Evolutionary conservation across 2,797 vertebrate species (phyloP).

Genomic region (Sciaenops ocellatus): DNA sequence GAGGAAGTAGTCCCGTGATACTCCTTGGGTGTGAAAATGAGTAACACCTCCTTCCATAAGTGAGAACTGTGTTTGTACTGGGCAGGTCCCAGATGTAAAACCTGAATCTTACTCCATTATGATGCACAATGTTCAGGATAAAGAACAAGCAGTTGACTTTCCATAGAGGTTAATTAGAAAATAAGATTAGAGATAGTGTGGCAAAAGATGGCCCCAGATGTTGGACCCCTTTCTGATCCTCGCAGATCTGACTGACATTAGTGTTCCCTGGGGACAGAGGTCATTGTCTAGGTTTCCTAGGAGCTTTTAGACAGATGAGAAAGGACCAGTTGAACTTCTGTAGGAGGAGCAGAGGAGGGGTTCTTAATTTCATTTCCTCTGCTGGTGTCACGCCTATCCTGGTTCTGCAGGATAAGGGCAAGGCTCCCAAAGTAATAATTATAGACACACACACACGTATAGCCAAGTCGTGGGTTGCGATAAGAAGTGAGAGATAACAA

Average conservation of each 20-base stretch:
- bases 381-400: slow-evolving; percentile 1
- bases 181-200: slow-evolving; percentile 18
- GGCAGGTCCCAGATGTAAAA: slow-evolving; percentile 7
- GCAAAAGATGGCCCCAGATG: slow-evolving; percentile 34
- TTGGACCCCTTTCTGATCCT: slow-evolving; percentile 12
- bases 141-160: neutral
- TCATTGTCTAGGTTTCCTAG: slow-evolving; percentile 8
- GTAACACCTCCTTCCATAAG: neutral
- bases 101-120: neutral
- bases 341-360: neutral
- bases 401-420: neutral
- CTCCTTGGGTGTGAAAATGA: neutral
- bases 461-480: slow-evolving; percentile 11
- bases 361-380: slow-evolving; percentile 24
- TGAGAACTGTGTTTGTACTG: neutral
- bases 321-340: neutral
- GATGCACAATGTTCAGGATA: neutral
- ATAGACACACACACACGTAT: neutral
- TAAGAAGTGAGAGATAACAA: slow-evolving; percentile 25
- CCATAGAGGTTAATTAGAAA: neutral
- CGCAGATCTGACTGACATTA: slow-evolving; percentile 6
- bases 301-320: slow-evolving; percentile 31
- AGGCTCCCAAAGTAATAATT: neutral
- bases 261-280: slow-evolving; percentile 16
- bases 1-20: neutral